Evolutionary conservation across 1,140 invertebrate species (phyloP), one percentile per base, ranked within the genome.

Genomic region (Glomeris maerens): DNA sequence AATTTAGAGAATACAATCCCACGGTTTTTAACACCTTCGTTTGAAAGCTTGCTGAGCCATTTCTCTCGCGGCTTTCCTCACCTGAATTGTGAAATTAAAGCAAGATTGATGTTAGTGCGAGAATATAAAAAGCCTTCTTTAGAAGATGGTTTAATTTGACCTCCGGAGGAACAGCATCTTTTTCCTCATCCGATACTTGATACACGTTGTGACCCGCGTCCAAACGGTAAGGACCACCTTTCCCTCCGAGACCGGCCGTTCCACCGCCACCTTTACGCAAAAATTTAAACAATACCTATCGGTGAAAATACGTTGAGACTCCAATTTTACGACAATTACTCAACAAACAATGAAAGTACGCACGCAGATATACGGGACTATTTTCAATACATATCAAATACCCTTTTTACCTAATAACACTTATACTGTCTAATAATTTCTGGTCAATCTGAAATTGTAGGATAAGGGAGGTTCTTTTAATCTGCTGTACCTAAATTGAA

Each of bases 181-280:
- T 98, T 60, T 93, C 88, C 60, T 76, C 80, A 41, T 96, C 85
- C 42, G 85, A 83, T 55, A 86, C 78, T 70, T 92, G 88, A 69
- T 89, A 81, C 1, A 96, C 90, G 55, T 83, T 78, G 60, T 97
- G 88, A 0, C 93, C 92, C 49, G 83, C 84, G 66, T 97, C 92
- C 5, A 97, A 70, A 23, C 88, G 66, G 68, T 89, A 94, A 1
- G 89, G 88, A 0, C 89, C 90, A 25, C 89, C 90, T 66, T 85
- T 88, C 2, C 90, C 89, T 14, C 90, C 90, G 7, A 94, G 65
- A 23, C 93, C 93, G n/a, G 90, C 89, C 1, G 91, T 96, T 63
- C 91, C 86, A 48, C 85, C 72, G 56, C 75, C 70, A 42, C 68
- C 66, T 68, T 53, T 36, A 36, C 10, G 17, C 10, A 36, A 36